Conservation (phyloP, 2,113 vertebrate species). For the Eublepharis macularius region DNA sequence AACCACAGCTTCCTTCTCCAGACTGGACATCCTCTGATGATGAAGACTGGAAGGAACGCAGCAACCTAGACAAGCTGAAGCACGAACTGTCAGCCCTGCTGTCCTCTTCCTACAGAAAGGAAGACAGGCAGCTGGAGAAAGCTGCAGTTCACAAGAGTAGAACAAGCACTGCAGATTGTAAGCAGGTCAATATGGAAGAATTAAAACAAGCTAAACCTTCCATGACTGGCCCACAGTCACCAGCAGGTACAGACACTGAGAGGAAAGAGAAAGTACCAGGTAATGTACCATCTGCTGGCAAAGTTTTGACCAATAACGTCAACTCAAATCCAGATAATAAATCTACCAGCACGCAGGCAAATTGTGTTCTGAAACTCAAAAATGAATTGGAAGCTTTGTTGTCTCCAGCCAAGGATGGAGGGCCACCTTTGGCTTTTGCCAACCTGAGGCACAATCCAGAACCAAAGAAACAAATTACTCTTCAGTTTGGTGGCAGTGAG, state of each 20-base stretch:
- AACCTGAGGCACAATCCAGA: conserved; percentile 58
- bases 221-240: accelerated
- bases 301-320: background rate
- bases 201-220: background rate
- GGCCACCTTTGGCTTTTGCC: conserved; percentile 21
- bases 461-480: conserved; percentile 30
- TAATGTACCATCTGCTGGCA: background rate
- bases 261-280: conserved; percentile 37
- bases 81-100: conserved; percentile 72
- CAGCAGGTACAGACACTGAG: background rate
- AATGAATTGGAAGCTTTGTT: conserved; percentile 76
- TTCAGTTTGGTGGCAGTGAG: background rate
- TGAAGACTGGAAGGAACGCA: conserved; percentile 67
- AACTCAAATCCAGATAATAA: background rate
- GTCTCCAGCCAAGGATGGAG: conserved; percentile 67
- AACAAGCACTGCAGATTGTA: accelerated
- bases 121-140: conserved; percentile 30
- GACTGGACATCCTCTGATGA: conserved; percentile 42
- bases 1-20: conserved; percentile 47
- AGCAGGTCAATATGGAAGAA: accelerated
- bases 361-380: conserved; percentile 69
- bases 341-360: background rate
- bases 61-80: conserved; percentile 70
- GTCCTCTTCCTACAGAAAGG: conserved; percentile 52
- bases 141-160: accelerated